Evolutionary conservation across 2,113 vertebrate genomes (phyloP).

Genomic region (Chaenocephalus aceratus): DNA sequence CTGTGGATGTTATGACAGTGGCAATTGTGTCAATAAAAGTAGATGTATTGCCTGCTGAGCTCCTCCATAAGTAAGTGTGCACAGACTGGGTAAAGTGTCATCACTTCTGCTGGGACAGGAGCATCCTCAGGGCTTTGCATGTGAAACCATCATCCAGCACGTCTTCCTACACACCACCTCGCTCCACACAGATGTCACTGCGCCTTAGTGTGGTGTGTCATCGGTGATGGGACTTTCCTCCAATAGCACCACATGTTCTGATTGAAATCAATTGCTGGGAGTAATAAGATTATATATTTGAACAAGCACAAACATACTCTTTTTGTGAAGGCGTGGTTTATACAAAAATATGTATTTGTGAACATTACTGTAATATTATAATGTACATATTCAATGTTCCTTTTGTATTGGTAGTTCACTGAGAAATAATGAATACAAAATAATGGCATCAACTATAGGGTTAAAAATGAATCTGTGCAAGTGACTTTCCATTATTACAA

Average conservation of each 20-base stretch:
- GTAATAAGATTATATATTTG: background rate
- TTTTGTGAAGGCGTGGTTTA: too few relatives aligned
- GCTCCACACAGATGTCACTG: slow-evolving; percentile 42
- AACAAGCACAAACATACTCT: too few relatives aligned
- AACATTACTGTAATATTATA: too few relatives aligned
- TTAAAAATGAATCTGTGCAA: background rate
- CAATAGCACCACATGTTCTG: background rate
- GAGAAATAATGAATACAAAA: too few relatives aligned
- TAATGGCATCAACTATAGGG: background rate
- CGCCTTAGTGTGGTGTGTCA: slow-evolving; percentile 40
- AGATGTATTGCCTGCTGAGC: slow-evolving; percentile 53
- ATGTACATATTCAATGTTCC: too few relatives aligned
- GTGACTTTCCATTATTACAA: background rate
- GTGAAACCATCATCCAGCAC: slow-evolving; percentile 53
- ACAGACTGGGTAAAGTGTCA: slow-evolving; percentile 63
- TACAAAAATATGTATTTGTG: too few relatives aligned
- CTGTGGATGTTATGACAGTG: slow-evolving; percentile 50
- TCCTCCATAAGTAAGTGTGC: slow-evolving; percentile 58
- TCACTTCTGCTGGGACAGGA: slow-evolving; percentile 58
- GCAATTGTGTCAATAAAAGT: slow-evolving; percentile 67
- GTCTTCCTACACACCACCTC: slow-evolving; percentile 38
- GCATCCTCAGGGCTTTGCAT: slow-evolving; percentile 59
- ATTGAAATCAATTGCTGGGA: slow-evolving; percentile 5
- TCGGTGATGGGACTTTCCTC: slow-evolving; percentile 18
- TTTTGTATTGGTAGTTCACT: too few relatives aligned